Conservation (phyloP, 2,797 vertebrate species). For the Parotocinclus haroldoi region DNA sequence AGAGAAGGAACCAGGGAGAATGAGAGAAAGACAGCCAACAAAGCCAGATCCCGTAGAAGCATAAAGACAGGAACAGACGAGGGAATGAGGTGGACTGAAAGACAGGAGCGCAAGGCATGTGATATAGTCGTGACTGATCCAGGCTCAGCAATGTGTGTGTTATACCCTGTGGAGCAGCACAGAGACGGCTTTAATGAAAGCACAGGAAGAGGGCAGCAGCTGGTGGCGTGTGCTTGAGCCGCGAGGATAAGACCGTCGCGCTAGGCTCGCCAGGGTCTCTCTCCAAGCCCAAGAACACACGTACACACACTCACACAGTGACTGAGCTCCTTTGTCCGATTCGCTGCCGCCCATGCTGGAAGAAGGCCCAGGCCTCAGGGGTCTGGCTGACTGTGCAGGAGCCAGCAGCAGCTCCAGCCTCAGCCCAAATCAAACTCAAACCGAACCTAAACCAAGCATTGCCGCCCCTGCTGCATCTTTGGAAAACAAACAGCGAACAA, state of each 20-base stretch:
- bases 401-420: constrained; percentile 46
- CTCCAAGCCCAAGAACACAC: constrained; percentile 33
- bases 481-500: constrained; percentile 28
- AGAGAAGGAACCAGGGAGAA: constrained; percentile 29
- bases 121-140: constrained; percentile 32
- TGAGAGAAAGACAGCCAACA: constrained; percentile 35
- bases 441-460: constrained; percentile 34
- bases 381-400: constrained; percentile 53
- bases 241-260: constrained; percentile 75
- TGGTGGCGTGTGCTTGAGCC: constrained; percentile 80
- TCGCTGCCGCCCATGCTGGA: constrained; percentile 66
- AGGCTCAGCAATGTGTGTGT: constrained; percentile 35
- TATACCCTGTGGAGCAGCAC: constrained; percentile 58
- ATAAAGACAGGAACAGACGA: constrained; percentile 14
- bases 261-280: constrained; percentile 60
- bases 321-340: constrained; percentile 76
- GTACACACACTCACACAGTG: constrained; percentile 25
- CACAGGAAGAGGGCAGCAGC: constrained; percentile 80
- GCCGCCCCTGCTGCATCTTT: constrained; percentile 24
- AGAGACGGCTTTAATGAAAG: constrained; percentile 77
- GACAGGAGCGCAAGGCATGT: constrained; percentile 23
- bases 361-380: constrained; percentile 57
- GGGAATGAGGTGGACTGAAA: constrained; percentile 18
- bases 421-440: constrained; percentile 39
- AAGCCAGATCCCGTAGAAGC: constrained; percentile 12